Evolutionary conservation across 2,797 vertebrate genomes (phyloP).

Genomic region (Chelidonichthys spinosus): DNA sequence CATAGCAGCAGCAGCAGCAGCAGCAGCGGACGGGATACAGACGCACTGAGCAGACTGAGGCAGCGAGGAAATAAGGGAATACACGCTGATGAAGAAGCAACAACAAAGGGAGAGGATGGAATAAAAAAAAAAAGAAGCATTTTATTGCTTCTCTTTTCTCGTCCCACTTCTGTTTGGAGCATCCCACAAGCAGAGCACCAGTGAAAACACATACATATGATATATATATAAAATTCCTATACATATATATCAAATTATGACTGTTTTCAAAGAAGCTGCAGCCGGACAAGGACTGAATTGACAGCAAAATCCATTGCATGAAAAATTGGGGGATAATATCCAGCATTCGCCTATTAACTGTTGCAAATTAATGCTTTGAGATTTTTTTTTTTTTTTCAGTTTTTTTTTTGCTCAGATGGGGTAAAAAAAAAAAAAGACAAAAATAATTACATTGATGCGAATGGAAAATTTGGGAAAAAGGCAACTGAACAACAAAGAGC

Average conservation of each 20-base stretch:
- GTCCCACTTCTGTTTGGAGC: conserved; percentile 77
- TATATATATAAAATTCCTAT: conserved; percentile 88
- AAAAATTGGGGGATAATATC: conserved; percentile 63
- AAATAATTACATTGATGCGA: conserved; percentile 50
- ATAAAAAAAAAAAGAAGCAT: conserved; percentile 62
- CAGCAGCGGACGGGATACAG: conserved; percentile 66
- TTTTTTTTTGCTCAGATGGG: conserved; percentile 33
- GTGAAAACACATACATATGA: conserved; percentile 90
- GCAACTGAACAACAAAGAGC: conserved; percentile 58
- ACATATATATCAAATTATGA: conserved; percentile 90
- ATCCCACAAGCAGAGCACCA: conserved; percentile 82
- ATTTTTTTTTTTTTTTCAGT: conserved; percentile 33
- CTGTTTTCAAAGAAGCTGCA: conserved; percentile 86
- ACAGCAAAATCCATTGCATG: conserved; percentile 60
- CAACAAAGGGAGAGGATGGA: conserved; percentile 66
- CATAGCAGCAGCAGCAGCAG: conserved; percentile 62
- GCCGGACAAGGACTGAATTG: conserved; percentile 78
- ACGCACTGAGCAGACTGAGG: conserved; percentile 49
- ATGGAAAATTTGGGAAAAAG: conserved; percentile 53
- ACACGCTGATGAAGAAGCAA: conserved; percentile 59
- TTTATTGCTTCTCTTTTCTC: conserved; percentile 62
- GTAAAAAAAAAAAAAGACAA: conserved; percentile 14
- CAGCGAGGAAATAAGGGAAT: conserved; percentile 64
- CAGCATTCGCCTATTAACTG: conserved; percentile 68
- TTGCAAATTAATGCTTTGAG: conserved; percentile 69